A percentile compares a stretch with the other conserved stretches of the same genome.
Evolutionary conservation across 2,113 vertebrate genomes (phyloP).

Genomic region (Bothrops jararaca): DNA sequence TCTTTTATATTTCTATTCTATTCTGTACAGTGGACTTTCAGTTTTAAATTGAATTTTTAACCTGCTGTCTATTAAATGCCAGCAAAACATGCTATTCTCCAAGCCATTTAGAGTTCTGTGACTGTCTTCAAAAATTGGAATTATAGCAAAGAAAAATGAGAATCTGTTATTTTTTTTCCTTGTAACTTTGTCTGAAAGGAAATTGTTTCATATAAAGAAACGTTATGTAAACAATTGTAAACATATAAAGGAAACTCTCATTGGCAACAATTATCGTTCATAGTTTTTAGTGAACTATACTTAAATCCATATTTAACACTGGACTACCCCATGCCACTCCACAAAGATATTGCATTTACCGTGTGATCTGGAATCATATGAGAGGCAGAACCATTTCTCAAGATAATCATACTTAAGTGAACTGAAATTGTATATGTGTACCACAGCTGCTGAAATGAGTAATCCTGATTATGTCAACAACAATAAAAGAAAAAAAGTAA

Average conservation of each 20-base stretch:
- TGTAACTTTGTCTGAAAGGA: background rate
- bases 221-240: background rate
- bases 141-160: background rate
- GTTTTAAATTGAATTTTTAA: background rate
- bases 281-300: background rate
- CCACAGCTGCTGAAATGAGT: slow-evolving; percentile 46
- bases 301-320: background rate
- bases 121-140: too few relatives aligned
- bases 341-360: background rate
- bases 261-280: background rate
- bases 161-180: background rate
- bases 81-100: background rate
- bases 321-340: background rate
- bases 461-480: slow-evolving; percentile 63
- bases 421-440: slow-evolving; percentile 49
- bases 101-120: background rate
- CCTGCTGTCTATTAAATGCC: background rate
- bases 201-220: background rate
- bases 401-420: background rate
- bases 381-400: background rate
- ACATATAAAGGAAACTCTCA: background rate
- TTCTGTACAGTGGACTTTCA: background rate
- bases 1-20: background rate
- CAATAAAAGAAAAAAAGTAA: slow-evolving; percentile 64
- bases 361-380: background rate